Evolutionary conservation across 2,113 vertebrate genomes (phyloP).

Genomic region (Toxostoma redivivum): DNA sequence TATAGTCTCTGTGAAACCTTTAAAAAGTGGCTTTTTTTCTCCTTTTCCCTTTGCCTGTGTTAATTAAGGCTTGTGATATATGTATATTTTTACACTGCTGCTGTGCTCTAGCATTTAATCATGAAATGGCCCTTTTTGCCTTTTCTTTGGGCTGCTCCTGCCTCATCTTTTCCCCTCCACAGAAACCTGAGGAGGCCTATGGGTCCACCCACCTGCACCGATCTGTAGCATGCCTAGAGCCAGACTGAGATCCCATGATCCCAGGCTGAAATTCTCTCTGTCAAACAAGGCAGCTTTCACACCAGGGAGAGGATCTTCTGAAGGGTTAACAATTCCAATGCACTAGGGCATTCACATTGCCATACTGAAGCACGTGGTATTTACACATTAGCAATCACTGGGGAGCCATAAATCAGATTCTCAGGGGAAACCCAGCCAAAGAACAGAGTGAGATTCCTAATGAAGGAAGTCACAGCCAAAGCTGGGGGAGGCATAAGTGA

Average conservation of each 20-base stretch:
- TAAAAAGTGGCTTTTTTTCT: constrained; percentile 53
- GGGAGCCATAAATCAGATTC: constrained; percentile 40
- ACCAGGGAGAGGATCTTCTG: not conserved
- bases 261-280: not conserved
- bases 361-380: constrained; percentile 33
- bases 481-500: not conserved
- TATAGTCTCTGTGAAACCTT: constrained; percentile 57
- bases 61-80: constrained; percentile 66
- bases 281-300: not conserved
- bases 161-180: not conserved
- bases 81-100: constrained; percentile 48
- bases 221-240: not conserved
- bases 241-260: not conserved
- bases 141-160: not conserved
- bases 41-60: constrained; percentile 53
- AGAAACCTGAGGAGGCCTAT: not conserved
- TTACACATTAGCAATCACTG: constrained; percentile 36
- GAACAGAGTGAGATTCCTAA: constrained; percentile 17
- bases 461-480: not conserved
- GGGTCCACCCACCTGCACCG: not conserved
- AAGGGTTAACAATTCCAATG: constrained; percentile 20
- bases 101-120: constrained; percentile 42
- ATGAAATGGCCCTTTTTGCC: constrained; percentile 22
- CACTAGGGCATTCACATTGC: not conserved
- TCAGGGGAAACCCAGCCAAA: constrained; percentile 50